Evolutionary conservation across 2,888 invertebrate species (phyloP), one percentile per base, ranked within the genome.

Genomic region (Tetanocera ferruginea): DNA sequence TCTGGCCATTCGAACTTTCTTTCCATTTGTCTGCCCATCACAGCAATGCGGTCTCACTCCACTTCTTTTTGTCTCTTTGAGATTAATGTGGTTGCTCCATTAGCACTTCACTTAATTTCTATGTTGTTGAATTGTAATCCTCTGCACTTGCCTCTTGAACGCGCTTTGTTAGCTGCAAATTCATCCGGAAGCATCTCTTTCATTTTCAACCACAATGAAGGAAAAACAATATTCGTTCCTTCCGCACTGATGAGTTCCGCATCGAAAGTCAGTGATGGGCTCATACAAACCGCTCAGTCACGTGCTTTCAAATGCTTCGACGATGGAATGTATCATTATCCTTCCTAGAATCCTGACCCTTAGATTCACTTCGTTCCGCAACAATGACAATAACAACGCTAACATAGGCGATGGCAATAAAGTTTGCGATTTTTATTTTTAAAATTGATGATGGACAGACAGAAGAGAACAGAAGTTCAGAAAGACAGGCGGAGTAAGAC

Each of bases 321-420:
- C 37, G 67, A 37, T 11, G 23, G 25, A 52, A 34, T 23, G 66
- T 66, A 57, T 66, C 74, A 75, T 66, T 66, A 75, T 66, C 66
- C 64, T 31, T 28, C 14, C 14, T 23, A 34, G 49, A 62, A 23
- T 52, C 34, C 34, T 51, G 64, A 51, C 64, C 49, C 74, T 66
- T 34, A 76, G 76, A 73, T 70, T 77, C 71, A 60, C 66, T 78
- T 76, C 80, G 85, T 82, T 84, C 78, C 83, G 84, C 80, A 78
- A 78, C 74, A 79, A 75, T 80, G 81, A 79, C 76, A 69, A 49
- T 17, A 28, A 19, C 17, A 64, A 28, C 34, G 9, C 37, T 28
- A 19, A 57, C 72, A 72, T 19, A n/a, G 34, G 19, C 57, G 55
- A 2, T 25, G 28, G 28, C 19, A 34, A 51, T 34, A 43, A 67